Evolutionary conservation across 2,888 invertebrate species (phyloP).

Genomic region (Psylliodes chrysocephalus): DNA sequence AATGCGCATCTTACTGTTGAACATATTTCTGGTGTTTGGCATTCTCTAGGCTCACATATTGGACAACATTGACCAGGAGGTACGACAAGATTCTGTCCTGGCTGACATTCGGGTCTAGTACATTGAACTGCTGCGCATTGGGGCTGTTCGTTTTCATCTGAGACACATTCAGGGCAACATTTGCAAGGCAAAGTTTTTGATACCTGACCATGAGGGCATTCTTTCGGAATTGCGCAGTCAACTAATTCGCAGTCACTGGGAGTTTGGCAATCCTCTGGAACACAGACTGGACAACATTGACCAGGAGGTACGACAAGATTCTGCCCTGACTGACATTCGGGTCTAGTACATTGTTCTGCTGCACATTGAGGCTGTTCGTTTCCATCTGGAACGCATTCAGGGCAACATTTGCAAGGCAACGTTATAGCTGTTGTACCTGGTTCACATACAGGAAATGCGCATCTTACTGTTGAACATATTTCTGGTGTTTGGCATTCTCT

Average conservation of each 20-base stretch:
- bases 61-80: constrained; percentile 13
- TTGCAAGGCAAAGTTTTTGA: constrained; percentile 10
- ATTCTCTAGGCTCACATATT: not conserved
- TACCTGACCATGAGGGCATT: not conserved
- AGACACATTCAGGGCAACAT: constrained; percentile 14
- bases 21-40: not conserved
- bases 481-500: too few relatives aligned
- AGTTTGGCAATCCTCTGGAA: not conserved
- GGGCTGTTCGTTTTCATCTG: not conserved
- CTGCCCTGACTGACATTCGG: not conserved
- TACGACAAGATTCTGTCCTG: not conserved
- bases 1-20: not conserved
- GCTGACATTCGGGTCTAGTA: not conserved
- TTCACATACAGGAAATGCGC: not conserved
- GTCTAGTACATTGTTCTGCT: not conserved
- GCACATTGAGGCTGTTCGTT: not conserved
- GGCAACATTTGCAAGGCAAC: not conserved
- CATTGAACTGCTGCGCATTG: not conserved
- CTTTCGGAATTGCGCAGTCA: not conserved
- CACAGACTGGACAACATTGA: not conserved
- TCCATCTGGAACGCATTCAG: not conserved
- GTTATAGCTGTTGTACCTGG: not conserved
- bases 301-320: not conserved
- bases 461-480: not conserved
- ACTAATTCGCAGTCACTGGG: not conserved